Evolutionary conservation across 1,140 invertebrate species (phyloP).

Genomic region (Lasioglossum baleicum): DNA sequence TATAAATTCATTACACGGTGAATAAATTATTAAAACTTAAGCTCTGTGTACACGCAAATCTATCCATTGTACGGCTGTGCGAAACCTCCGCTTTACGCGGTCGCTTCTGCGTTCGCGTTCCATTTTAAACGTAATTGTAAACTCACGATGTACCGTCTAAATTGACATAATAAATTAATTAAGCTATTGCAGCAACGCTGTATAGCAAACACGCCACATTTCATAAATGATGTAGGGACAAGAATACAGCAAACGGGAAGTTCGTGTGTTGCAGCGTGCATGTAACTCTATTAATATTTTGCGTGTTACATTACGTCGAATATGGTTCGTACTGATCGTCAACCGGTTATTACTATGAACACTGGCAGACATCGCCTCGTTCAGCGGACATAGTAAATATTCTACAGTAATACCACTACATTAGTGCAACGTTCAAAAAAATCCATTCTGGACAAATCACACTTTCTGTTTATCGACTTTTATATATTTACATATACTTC

Average conservation of each 20-base stretch:
- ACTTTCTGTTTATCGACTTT: too few species aligned
- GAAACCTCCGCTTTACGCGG: too few species aligned
- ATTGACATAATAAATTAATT: slow-evolving; percentile 1
- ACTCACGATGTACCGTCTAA: background rate
- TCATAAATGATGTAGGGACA: too few species aligned
- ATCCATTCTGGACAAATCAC: too few species aligned
- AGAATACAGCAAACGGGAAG: background rate
- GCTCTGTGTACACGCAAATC: background rate
- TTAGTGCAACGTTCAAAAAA: too few species aligned
- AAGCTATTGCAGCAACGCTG: background rate
- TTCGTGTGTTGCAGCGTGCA: too few species aligned
- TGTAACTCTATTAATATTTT: background rate
- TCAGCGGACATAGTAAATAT: too few species aligned
- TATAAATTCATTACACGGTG: too few species aligned
- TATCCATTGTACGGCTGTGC: background rate
- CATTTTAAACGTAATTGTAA: background rate
- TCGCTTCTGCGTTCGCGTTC: background rate
- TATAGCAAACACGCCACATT: background rate
- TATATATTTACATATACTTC: too few species aligned
- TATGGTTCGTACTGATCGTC: background rate
- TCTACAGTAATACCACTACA: too few species aligned
- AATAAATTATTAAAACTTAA: background rate
- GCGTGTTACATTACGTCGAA: background rate
- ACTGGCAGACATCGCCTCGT: too few species aligned
- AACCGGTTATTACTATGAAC: background rate